Evolutionary conservation across 2,888 invertebrate species (phyloP).

Genomic region (Dichetophora obliterata): DNA sequence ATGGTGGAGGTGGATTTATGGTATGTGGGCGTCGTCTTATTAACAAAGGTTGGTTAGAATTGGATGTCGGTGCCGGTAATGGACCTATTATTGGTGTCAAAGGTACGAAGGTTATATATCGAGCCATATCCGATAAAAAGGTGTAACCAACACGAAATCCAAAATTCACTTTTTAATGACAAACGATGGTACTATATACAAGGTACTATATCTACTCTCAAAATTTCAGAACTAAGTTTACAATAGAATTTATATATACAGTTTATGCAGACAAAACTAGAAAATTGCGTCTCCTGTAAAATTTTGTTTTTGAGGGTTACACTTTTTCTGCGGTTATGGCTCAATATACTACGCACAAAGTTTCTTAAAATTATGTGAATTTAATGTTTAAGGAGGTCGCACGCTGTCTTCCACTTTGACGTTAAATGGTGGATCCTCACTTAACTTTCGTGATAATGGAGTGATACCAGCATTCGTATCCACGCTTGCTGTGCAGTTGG

Average conservation of each 20-base stretch:
- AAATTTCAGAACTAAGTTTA: no score
- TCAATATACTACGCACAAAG: no score
- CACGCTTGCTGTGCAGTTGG: slow-evolving; percentile 86
- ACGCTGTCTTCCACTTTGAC: slow-evolving; percentile 57
- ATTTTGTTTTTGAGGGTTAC: no score
- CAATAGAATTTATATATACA: no score
- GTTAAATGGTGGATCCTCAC: slow-evolving; percentile 78
- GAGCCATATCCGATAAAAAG: no score
- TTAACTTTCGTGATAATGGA: slow-evolving; percentile 84
- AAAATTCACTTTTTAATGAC: no score
- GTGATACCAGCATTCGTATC: slow-evolving; percentile 83
- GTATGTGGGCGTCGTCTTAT: slow-evolving; percentile 82
- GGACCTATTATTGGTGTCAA: slow-evolving; percentile 85
- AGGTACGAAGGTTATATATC: slow-evolving; percentile 61
- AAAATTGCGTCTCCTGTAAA: no score
- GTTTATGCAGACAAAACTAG: no score
- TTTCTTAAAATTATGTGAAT: no score
- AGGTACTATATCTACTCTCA: no score
- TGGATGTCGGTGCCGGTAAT: slow-evolving; percentile 87
- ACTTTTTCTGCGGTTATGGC: background rate
- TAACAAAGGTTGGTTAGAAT: slow-evolving; percentile 89
- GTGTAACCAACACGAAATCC: no score
- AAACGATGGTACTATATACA: no score
- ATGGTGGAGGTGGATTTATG: slow-evolving; percentile 79
- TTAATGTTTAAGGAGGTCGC: slow-evolving; percentile 58